Base-by-base conservation (phyloP, 1,140 invertebrate species). In the Campodea augens region DNA sequence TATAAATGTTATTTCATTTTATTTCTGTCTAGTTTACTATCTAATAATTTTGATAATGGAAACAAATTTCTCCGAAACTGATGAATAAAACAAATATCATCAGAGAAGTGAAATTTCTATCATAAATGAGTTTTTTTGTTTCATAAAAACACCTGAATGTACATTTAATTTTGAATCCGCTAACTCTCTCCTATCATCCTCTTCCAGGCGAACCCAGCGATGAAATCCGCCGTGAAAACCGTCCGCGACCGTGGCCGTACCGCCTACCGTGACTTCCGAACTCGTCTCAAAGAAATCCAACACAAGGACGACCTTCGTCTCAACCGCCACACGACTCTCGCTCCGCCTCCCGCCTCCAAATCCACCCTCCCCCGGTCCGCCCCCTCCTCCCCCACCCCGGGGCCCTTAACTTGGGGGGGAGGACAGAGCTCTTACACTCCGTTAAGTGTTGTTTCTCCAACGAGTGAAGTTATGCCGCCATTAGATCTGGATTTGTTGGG, bases 161-260 rank as follows among this genome's bases (percentile, higher is more conserved):
- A n/a, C n/a, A n/a, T n/a, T n/a, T n/a, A n/a, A n/a, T n/a, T n/a
- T n/a, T n/a, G n/a, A n/a, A n/a, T n/a, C n/a, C n/a, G n/a, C n/a
- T n/a, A n/a, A n/a, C n/a, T n/a, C n/a, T n/a, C n/a, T n/a, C n/a
- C n/a, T n/a, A n/a, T n/a, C n/a, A n/a, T n/a, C n/a, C n/a, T n/a
- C n/a, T 75, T 76, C 45, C 63, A 82, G 76, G 78, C 80, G 25
- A 85, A 84, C 68, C 80, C 81, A 51, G 79, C 79, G 52, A 68
- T 84, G 56, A 82, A 79, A 66, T 78, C 74, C 54, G 80, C 79
- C 51, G 77, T 83, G 39, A 81, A 81, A 70, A 76, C 77, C 59
- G 79, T 83, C 68, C 77, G 71, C 70, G 46, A 48, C 18, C 37
- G 46, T 10, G 22, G 36, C 2, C 75, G 75, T 54, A 77, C 74